These are phyloP conservation scores for Ibycter americanus DNA, from an alignment of 2,797 vertebrate species.

Conservation along the genomic window DNA sequence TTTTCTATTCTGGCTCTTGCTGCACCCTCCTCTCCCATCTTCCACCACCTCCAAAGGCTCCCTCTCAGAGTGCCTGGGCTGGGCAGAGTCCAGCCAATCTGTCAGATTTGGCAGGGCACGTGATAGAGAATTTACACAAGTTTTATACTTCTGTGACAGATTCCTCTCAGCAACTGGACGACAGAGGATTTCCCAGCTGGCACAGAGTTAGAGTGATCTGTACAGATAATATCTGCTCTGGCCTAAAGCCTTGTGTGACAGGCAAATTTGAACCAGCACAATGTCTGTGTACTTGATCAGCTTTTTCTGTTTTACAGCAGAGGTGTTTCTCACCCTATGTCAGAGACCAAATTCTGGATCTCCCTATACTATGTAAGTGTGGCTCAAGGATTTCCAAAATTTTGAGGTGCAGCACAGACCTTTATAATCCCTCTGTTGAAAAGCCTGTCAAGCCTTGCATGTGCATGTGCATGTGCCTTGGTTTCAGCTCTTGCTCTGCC, in stretches of 20 bases:
- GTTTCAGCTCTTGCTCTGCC: neutral
- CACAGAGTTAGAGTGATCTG: neutral
- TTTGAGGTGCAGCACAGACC: neutral
- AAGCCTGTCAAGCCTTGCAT: neutral
- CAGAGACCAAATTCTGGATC: neutral
- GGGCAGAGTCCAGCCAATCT: neutral
- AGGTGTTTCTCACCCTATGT: neutral
- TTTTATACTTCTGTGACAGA: neutral
- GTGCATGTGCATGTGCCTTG: neutral
- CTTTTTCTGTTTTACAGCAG: neutral
- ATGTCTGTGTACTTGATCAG: neutral
- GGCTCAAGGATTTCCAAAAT: neutral
- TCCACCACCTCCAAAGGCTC: neutral
- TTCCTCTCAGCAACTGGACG: neutral
- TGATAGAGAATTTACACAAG: neutral
- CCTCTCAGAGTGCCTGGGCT: neutral
- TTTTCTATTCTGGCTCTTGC: neutral
- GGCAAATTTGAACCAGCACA: neutral
- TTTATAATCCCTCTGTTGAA: neutral
- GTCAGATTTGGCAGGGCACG: neutral
- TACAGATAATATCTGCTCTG: neutral
- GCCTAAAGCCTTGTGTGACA: neutral
- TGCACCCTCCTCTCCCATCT: neutral
- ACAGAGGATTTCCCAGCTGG: neutral
- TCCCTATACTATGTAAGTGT: neutral